Evolutionary conservation across 2,113 vertebrate species (phyloP).

Genomic region (Amazona vittata): DNA sequence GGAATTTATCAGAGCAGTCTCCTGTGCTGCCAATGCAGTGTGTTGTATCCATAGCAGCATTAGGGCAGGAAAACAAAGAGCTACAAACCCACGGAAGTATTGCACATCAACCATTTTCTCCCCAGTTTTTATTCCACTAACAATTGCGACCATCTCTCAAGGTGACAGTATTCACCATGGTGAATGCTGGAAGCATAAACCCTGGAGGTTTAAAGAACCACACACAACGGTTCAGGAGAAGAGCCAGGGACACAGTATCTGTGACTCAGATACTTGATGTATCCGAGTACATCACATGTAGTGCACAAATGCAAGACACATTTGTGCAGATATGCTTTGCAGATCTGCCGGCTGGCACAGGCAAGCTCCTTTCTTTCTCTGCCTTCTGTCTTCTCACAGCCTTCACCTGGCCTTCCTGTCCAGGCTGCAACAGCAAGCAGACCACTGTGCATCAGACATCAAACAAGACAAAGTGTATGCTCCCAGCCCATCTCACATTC

Average conservation of each 20-base stretch:
- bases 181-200: background rate
- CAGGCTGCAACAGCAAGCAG: background rate
- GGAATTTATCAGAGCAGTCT: background rate
- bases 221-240: background rate
- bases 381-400: background rate
- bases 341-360: background rate
- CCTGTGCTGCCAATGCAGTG: background rate
- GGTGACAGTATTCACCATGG: background rate
- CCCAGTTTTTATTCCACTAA: background rate
- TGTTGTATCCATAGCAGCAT: background rate
- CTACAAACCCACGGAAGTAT: background rate
- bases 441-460: background rate
- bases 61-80: background rate
- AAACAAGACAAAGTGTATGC: no score
- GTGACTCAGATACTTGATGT: background rate
- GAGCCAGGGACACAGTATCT: fast-evolving
- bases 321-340: background rate
- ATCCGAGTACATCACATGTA: background rate
- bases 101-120: background rate
- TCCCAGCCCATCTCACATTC: background rate
- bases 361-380: background rate
- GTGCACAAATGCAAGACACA: background rate
- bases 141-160: background rate
- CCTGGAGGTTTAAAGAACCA: background rate
- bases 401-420: background rate